These are phyloP conservation scores for Trochalopteron elliotii DNA, from an alignment of 2,113 vertebrate genomes.

Conservation along the genomic window DNA sequence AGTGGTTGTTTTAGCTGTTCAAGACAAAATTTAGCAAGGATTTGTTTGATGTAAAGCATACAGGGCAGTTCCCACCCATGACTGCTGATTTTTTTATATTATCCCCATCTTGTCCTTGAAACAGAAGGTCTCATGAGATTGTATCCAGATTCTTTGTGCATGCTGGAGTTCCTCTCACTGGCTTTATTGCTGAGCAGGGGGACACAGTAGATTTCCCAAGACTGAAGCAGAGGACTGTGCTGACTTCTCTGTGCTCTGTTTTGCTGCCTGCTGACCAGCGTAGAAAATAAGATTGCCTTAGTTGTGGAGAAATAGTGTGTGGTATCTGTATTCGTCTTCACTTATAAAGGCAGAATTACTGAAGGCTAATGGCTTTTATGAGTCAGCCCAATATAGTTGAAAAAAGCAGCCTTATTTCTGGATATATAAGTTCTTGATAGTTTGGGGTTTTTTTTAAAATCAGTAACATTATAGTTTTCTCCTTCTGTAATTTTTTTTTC, in stretches of 20 bases:
- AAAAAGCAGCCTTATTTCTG: neutral
- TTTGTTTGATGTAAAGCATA: conserved; percentile 20
- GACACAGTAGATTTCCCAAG: neutral
- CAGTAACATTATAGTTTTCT: neutral
- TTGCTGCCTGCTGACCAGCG: neutral
- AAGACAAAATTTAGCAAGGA: conserved; percentile 48
- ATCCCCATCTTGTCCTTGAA: neutral
- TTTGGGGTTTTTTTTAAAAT: neutral
- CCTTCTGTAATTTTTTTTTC: neutral
- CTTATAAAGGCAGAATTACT: neutral
- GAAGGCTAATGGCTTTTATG: neutral
- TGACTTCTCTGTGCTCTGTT: neutral
- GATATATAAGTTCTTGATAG: neutral
- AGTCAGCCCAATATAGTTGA: neutral
- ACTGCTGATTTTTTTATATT: neutral
- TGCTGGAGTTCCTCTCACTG: neutral
- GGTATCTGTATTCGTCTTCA: neutral
- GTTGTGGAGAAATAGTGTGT: neutral
- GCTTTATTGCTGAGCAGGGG: neutral
- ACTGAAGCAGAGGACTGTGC: neutral
- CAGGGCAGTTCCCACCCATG: neutral
- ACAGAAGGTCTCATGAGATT: neutral
- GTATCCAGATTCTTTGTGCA: neutral
- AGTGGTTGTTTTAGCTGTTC: conserved; percentile 22
- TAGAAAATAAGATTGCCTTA: neutral